Percentiles rank a stretch among this genome's conserved stretches.
Conservation (phyloP, 2,113 vertebrate genomes). For the Brachyistius frenatus region DNA sequence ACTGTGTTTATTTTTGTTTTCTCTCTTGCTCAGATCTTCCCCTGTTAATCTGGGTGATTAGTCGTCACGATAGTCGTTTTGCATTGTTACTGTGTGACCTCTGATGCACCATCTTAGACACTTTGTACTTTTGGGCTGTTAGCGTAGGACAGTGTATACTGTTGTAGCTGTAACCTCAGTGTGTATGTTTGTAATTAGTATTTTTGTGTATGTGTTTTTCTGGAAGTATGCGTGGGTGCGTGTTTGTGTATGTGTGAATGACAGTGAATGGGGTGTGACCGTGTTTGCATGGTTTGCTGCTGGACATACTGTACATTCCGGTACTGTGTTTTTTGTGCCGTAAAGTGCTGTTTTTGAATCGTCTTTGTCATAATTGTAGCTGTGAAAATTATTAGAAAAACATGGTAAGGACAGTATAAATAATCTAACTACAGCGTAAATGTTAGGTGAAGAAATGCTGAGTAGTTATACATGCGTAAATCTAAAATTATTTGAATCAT, state of each 20-base stretch:
- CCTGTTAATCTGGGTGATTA: conserved; percentile 48
- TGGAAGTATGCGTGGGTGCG: conserved; percentile 13
- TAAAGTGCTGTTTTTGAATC: conserved; percentile 81
- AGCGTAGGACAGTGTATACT: conserved; percentile 64
- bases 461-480: conserved; percentile 42
- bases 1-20: conserved; percentile 7
- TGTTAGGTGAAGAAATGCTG: conserved; percentile 59
- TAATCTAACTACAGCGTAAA: conserved; percentile 37
- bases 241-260: conserved; percentile 19
- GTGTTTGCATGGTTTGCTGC: conserved; percentile 70
- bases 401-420: conserved; percentile 50
- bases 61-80: conserved; percentile 64
- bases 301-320: conserved; percentile 78
- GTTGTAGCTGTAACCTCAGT: conserved; percentile 73
- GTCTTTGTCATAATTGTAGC: conserved; percentile 71
- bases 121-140: conserved; percentile 68
- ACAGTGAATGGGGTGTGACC: conserved; percentile 34
- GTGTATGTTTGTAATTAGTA: conserved; percentile 44
- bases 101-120: conserved; percentile 52
- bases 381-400: conserved; percentile 69
- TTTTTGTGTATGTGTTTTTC: conserved; percentile 46
- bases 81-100: conserved; percentile 69
- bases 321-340: conserved; percentile 79
- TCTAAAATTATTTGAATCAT: conserved; percentile 52
- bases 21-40: conserved; percentile 21